Percentiles rank a stretch among this genome's conserved stretches.
Conservation (phyloP, 2,888 invertebrate species). For the Bombylius discolor region DNA sequence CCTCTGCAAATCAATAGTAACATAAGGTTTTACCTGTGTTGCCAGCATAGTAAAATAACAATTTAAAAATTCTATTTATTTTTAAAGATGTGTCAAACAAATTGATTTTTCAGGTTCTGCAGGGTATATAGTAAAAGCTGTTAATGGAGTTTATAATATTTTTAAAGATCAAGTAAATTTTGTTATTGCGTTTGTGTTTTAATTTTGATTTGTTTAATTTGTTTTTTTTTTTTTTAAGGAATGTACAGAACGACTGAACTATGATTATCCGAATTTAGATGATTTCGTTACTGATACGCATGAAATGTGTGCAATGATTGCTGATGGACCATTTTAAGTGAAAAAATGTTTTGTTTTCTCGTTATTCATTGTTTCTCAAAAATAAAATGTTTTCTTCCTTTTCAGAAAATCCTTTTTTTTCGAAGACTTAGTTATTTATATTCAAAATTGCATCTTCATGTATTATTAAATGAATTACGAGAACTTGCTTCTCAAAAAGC, state of each 20-base stretch:
- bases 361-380: neutral
- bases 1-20: no score
- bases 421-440: conserved; percentile 92
- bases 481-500: conserved; percentile 95
- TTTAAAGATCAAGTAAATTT: conserved; percentile 42
- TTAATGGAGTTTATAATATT: conserved; percentile 72
- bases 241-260: conserved; percentile 47
- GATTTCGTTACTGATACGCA: conserved; percentile 83
- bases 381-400: conserved; percentile 6
- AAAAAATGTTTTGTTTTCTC: neutral
- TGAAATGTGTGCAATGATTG: conserved; percentile 86
- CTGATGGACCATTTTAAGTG: conserved; percentile 91
- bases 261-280: conserved; percentile 61
- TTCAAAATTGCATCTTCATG: conserved; percentile 94
- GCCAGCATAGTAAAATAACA: no score
- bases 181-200: no score
- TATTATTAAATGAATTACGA: conserved; percentile 84
- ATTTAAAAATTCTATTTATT: no score
- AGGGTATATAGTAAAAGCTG: conserved; percentile 55
- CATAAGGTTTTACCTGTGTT: no score
- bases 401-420: conserved; percentile 90
- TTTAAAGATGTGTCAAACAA: no score
- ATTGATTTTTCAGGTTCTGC: conserved; percentile 56
- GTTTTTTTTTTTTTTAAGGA: conserved; percentile 12
- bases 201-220: no score